Percentiles rank a stretch among this genome's conserved stretches.
phyloP scores from a whole-genome alignment of 2,888 invertebrate genomes.

The Danaus chrysippus region DNA sequence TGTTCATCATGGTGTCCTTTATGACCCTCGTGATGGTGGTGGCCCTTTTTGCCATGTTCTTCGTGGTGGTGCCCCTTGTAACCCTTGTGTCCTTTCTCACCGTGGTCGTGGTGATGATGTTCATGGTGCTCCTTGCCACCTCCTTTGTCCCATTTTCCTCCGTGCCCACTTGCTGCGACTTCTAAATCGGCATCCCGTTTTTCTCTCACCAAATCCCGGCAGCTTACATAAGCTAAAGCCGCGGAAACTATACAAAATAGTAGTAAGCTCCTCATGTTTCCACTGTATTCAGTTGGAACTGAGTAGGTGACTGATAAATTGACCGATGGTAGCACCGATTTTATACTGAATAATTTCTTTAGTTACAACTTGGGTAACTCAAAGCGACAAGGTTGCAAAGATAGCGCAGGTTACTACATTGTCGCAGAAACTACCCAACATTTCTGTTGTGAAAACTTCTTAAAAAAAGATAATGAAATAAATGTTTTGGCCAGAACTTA shows the following conservation, averaged over 20 bases:
- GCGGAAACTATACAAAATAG: conserved; percentile 66
- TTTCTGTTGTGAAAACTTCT: conserved; percentile 22
- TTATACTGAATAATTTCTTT: conserved; percentile 64
- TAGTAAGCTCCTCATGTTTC: conserved; percentile 62
- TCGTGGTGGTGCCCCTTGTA: conserved; percentile 83
- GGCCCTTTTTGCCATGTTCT: conserved; percentile 85
- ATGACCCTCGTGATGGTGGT: conserved; percentile 84
- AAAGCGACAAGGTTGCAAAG: conserved; percentile 70
- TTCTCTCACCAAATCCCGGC: conserved; percentile 73
- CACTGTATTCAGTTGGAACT: conserved; percentile 49
- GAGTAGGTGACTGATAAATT: conserved; percentile 60
- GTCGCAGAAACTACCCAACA: conserved; percentile 38
- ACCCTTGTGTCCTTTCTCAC: conserved; percentile 86
- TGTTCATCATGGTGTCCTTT: conserved; percentile 81
- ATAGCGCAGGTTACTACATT: conserved; percentile 50
- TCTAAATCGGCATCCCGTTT: conserved; percentile 76
- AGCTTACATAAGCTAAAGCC: conserved; percentile 74
- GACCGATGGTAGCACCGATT: conserved; percentile 51
- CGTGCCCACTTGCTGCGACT: conserved; percentile 69
- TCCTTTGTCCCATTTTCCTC: conserved; percentile 77
- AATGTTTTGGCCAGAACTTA: neutral
- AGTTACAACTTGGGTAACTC: conserved; percentile 70
- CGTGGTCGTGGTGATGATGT: conserved; percentile 82
- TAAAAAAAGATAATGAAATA: conserved; percentile 11
- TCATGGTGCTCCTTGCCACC: conserved; percentile 83